Evolutionary conservation across 2,888 invertebrate genomes (phyloP), one percentile per base, ranked within the genome.

Genomic region (Idaea biselata): DNA sequence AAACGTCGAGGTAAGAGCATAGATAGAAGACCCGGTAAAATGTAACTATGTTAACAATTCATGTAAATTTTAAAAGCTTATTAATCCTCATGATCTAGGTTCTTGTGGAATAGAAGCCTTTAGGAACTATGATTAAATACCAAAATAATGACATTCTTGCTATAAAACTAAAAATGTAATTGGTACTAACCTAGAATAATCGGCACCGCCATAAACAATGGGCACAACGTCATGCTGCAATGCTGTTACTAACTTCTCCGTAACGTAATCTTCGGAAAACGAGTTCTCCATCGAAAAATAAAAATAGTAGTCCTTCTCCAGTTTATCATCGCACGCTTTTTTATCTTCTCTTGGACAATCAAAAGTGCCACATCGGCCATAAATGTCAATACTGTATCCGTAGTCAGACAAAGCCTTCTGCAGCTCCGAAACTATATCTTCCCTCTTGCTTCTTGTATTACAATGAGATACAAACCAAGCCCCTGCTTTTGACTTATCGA

Each of bases 241-340:
- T 16, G 93, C 88, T 58, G 92, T 93, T 77, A 94, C 94, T 70
- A 96, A 86, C 79, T 96, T 96, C 77, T 91, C 91, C 0, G 91
- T 89, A 2, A 91, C 87, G 58, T 91, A 91, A 70, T 91, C 91
- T 59, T 87, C 88, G 73, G 95, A 95, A 71, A 95, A 94, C 1
- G 95, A 95, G 81, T 96, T 96, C 84, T 96, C 96, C 74, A 96
- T 94, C 0, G 94, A 87, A 67, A 96, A 82, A 76, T 96, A 96
- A 78, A 96, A 96, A 77, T 94, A 96, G 82, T 96, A 96, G 63
- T 95, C 91, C 16, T 81, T 85, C 67, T 93, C 91, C 58, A 94
- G 65, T 70, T 85, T 78, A 31, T 63, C 67, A 60, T 83, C 76
- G 64, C 92, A 93, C 16, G 75, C 76, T 0, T 74, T 60, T 16